Evolutionary conservation across 2,888 invertebrate species (phyloP).

Genomic region (Thysanoteuthis rhombus): DNA sequence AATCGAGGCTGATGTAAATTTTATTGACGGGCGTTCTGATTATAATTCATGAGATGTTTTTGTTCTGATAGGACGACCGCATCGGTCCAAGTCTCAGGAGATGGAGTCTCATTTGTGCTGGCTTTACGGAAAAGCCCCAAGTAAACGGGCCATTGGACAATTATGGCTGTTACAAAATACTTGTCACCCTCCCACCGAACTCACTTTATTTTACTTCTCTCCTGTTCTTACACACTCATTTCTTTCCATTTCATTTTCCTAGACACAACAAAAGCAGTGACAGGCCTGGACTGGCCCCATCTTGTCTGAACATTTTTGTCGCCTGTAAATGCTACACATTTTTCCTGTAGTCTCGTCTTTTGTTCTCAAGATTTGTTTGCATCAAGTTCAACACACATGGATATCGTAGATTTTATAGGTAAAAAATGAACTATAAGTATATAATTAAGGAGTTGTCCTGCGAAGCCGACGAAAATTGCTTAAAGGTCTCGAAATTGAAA

Average conservation of each 20-base stretch:
- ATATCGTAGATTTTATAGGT: too few species aligned
- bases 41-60: neutral
- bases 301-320: neutral
- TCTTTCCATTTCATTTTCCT: neutral
- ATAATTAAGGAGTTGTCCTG: too few species aligned
- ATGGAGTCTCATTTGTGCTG: neutral
- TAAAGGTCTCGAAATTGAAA: too few species aligned
- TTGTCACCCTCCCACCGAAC: too few species aligned
- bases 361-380: too few species aligned
- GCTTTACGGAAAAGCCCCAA: neutral
- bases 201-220: neutral
- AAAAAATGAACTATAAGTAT: too few species aligned
- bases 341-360: too few species aligned
- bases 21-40: conserved; percentile 16
- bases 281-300: neutral
- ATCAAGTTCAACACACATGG: too few species aligned
- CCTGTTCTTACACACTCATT: neutral
- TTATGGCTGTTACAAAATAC: neutral
- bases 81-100: neutral
- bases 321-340: too few species aligned
- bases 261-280: neutral
- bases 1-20: conserved; percentile 15
- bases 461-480: too few species aligned
- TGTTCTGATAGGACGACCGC: neutral
- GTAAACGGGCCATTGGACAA: neutral